phyloP scores from a whole-genome alignment of 2,888 invertebrate species.

The Cantharis rufa region DNA sequence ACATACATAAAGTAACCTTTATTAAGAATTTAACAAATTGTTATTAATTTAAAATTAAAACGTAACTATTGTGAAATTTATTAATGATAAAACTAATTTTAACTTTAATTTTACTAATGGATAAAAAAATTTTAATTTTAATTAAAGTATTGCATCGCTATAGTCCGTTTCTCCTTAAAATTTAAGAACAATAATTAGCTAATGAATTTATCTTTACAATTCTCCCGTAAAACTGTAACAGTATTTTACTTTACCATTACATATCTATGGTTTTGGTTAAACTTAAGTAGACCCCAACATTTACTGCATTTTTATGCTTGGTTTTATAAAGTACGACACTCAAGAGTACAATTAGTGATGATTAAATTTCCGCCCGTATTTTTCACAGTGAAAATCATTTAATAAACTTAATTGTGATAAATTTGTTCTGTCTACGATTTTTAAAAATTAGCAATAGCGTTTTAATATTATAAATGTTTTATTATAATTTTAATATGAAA shows the following conservation, averaged over 20 bases:
- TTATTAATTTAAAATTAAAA: neutral
- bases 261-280: conserved; percentile 21
- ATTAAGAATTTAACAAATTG: neutral
- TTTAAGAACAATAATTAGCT: neutral
- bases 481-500: neutral
- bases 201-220: neutral
- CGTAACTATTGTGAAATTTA: neutral
- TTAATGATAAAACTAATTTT: neutral
- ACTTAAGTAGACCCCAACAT: conserved; percentile 28
- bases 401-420: conserved; percentile 40
- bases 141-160: neutral
- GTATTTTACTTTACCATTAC: neutral
- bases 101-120: conserved; percentile 1
- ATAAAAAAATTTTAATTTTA: neutral
- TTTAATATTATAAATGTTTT: conserved; percentile 4
- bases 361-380: conserved; percentile 37
- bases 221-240: neutral
- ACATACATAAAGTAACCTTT: neutral
- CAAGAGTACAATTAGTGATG: conserved; percentile 38
- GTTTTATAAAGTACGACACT: conserved; percentile 31
- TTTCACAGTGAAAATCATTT: conserved; percentile 38
- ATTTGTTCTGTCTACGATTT: conserved; percentile 34
- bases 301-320: conserved; percentile 27
- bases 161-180: neutral
- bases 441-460: conserved; percentile 6